Conservation (phyloP, 2,113 vertebrate species). For the Drymodes brunneopygia region DNA sequence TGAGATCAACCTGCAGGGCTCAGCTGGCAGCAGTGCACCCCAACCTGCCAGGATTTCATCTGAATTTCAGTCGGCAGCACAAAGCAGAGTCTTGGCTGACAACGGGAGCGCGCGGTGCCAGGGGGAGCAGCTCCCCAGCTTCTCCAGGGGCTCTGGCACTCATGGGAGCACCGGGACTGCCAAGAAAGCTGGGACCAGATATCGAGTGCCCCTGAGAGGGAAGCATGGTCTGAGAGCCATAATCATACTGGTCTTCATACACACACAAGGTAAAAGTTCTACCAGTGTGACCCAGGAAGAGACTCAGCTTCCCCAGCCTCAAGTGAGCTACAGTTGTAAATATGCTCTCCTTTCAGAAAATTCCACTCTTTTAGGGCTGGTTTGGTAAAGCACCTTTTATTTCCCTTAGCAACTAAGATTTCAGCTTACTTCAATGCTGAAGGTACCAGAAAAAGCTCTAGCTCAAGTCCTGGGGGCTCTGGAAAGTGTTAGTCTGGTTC, state of each 20-base stretch:
- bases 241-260: background rate
- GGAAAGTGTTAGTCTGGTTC: background rate
- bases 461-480: background rate
- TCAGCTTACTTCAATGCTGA: background rate
- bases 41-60: background rate
- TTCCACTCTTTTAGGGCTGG: background rate
- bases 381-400: background rate
- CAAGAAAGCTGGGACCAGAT: background rate
- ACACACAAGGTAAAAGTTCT: background rate
- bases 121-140: background rate
- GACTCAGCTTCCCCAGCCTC: background rate
- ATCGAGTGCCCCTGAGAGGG: fast-evolving
- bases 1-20: background rate
- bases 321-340: background rate
- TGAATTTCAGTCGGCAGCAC: background rate
- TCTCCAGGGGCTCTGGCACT: background rate
- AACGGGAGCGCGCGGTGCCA: fast-evolving
- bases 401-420: background rate
- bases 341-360: background rate
- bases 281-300: background rate
- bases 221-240: background rate
- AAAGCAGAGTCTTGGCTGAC: background rate
- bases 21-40: background rate
- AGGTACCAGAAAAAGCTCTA: background rate
- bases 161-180: fast-evolving